phyloP scores from a whole-genome alignment of 2,113 vertebrate species.

The Xyrauchen texanus region DNA sequence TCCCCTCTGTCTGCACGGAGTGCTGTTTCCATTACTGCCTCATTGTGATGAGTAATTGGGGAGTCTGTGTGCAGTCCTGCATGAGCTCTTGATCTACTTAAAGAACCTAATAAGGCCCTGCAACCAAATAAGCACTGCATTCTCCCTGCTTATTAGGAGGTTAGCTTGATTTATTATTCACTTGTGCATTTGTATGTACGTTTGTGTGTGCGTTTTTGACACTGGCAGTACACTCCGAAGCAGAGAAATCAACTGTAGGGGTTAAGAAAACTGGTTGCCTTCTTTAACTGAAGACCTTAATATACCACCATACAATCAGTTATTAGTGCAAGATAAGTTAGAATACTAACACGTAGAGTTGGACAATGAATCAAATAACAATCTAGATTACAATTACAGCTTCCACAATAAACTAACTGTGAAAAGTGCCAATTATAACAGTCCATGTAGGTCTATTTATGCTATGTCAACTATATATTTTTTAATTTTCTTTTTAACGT shows the following conservation, averaged over 20 bases:
- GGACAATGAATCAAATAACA: no score
- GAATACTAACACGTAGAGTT: no score
- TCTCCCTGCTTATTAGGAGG: conserved; percentile 73
- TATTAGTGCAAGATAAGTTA: no score
- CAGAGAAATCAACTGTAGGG: not conserved
- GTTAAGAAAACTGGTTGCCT: not conserved
- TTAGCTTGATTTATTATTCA: conserved; percentile 77
- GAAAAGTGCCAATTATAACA: no score
- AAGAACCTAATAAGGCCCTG: conserved; percentile 76
- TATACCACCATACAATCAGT: not conserved
- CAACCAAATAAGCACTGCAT: conserved; percentile 76
- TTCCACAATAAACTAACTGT: no score
- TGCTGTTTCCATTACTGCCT: conserved; percentile 67
- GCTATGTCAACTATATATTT: no score
- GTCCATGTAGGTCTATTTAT: no score
- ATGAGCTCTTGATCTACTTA: conserved; percentile 74
- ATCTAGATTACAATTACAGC: no score
- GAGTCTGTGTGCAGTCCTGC: conserved; percentile 65
- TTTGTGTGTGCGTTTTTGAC: conserved; percentile 1
- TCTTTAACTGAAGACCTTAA: not conserved
- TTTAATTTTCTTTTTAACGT: no score
- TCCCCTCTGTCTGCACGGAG: conserved; percentile 23
- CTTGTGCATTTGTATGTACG: conserved; percentile 14
- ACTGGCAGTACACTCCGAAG: not conserved
- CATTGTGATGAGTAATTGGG: conserved; percentile 71